Percentiles rank a stretch among this genome's conserved stretches.
phyloP scores from a whole-genome alignment of 1,140 invertebrate species.

The Aradophagus sp. region DNA sequence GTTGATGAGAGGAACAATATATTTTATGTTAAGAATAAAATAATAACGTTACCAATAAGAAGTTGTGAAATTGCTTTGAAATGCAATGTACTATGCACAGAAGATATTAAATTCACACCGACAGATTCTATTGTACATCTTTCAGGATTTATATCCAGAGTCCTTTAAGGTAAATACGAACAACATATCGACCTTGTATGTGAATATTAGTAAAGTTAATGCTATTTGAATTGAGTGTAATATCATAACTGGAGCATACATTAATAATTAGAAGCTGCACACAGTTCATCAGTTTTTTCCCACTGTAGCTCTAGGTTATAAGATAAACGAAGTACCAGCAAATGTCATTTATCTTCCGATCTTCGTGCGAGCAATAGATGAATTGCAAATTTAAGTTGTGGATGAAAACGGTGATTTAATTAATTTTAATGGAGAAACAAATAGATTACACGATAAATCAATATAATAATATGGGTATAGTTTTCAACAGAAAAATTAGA shows the following conservation, averaged over 20 bases:
- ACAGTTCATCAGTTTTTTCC: slow-evolving; percentile 26
- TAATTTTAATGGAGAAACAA: slow-evolving; percentile 25
- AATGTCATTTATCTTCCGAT: slow-evolving; percentile 18
- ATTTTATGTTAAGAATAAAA: slow-evolving; percentile 61
- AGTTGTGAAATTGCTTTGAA: slow-evolving; percentile 62
- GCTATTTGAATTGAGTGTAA: slow-evolving; percentile 53
- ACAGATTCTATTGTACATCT: slow-evolving; percentile 20
- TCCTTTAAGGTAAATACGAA: neutral
- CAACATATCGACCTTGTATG: slow-evolving; percentile 20
- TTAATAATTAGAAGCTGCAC: slow-evolving; percentile 32
- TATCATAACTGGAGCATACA: slow-evolving; percentile 46
- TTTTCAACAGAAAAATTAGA: slow-evolving; percentile 9
- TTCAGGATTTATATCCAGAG: slow-evolving; percentile 14
- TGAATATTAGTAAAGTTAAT: slow-evolving; percentile 51
- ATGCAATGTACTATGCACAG: slow-evolving; percentile 22
- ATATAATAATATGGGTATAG: slow-evolving; percentile 13
- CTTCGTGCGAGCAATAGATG: slow-evolving; percentile 9
- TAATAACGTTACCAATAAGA: slow-evolving; percentile 61
- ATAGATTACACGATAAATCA: slow-evolving; percentile 57
- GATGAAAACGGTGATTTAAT: slow-evolving; percentile 27
- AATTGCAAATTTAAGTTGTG: slow-evolving; percentile 12
- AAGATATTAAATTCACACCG: slow-evolving; percentile 24
- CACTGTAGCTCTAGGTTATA: slow-evolving; percentile 1
- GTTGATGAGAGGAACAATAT: slow-evolving; percentile 61
- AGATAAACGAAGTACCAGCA: slow-evolving; percentile 3